Evolutionary conservation across 2,113 vertebrate species (phyloP).

Genomic region (Ellobius talpinus): DNA sequence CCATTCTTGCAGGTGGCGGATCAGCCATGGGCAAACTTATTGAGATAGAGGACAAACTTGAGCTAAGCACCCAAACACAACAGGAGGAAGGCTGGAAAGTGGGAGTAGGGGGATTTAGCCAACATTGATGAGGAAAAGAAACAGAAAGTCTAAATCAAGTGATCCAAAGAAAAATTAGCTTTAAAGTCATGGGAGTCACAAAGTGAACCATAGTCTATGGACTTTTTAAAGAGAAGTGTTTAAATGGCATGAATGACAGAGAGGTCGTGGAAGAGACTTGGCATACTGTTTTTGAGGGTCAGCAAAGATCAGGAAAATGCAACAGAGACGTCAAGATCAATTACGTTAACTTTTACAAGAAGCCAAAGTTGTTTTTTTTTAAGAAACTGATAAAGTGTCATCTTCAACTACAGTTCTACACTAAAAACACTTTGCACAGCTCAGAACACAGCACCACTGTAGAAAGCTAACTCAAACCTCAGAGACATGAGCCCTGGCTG

Average conservation of each 20-base stretch:
- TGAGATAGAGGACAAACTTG: background rate
- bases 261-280: background rate
- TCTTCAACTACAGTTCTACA: conserved; percentile 15
- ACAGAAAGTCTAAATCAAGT: conserved; percentile 18
- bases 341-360: conserved; percentile 17
- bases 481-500: background rate
- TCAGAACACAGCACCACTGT: background rate
- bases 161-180: background rate
- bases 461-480: background rate
- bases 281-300: conserved; percentile 9
- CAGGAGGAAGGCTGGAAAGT: background rate
- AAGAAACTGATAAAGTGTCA: background rate
- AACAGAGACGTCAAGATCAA: conserved; percentile 39
- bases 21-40: background rate
- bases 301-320: background rate
- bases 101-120: background rate
- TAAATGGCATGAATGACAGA: background rate
- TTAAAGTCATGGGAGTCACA: background rate
- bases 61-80: background rate
- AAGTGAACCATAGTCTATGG: background rate
- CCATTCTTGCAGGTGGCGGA: background rate
- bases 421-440: background rate
- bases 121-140: conserved; percentile 1
- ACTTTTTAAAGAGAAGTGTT: background rate
- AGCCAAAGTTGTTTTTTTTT: background rate